These are phyloP conservation scores for Erebia palarica DNA, from an alignment of 2,888 invertebrate species.

Conservation along the genomic window DNA sequence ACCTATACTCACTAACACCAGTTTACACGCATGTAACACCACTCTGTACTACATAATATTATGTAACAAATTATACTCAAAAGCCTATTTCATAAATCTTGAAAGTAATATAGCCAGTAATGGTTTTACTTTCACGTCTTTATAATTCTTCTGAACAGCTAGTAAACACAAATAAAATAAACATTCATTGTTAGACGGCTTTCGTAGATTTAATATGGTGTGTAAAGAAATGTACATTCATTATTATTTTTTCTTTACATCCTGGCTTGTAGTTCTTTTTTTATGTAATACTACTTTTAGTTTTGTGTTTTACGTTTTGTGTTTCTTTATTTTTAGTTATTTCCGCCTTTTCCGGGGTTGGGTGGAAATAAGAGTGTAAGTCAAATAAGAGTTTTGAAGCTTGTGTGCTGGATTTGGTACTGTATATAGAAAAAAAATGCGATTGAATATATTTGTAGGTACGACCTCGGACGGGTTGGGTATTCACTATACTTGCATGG, in stretches of 20 bases:
- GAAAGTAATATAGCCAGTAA: background rate
- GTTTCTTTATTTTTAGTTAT: constrained; percentile 76
- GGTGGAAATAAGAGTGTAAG: constrained; percentile 77
- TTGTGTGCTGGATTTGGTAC: constrained; percentile 57
- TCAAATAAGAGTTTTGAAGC: constrained; percentile 59
- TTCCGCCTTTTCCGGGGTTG: constrained; percentile 70
- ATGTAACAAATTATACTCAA: background rate
- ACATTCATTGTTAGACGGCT: constrained; percentile 12
- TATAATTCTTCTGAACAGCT: background rate
- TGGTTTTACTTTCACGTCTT: background rate
- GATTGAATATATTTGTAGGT: background rate
- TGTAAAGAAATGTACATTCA: background rate
- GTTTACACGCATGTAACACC: constrained; percentile 13
- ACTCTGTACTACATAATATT: background rate
- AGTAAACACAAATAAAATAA: background rate
- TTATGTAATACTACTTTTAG: constrained; percentile 7
- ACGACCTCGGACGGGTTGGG: background rate
- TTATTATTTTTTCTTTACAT: constrained; percentile 11
- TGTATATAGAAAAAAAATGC: constrained; percentile 23
- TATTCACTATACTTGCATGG: constrained; percentile 4
- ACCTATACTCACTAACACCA: constrained; percentile 25
- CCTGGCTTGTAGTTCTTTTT: constrained; percentile 28
- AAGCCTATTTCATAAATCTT: background rate
- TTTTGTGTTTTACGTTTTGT: constrained; percentile 32
- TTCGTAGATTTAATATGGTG: constrained; percentile 8